phyloP scores from a whole-genome alignment of 2,797 vertebrate species.

The Crypturellus tataupa region DNA sequence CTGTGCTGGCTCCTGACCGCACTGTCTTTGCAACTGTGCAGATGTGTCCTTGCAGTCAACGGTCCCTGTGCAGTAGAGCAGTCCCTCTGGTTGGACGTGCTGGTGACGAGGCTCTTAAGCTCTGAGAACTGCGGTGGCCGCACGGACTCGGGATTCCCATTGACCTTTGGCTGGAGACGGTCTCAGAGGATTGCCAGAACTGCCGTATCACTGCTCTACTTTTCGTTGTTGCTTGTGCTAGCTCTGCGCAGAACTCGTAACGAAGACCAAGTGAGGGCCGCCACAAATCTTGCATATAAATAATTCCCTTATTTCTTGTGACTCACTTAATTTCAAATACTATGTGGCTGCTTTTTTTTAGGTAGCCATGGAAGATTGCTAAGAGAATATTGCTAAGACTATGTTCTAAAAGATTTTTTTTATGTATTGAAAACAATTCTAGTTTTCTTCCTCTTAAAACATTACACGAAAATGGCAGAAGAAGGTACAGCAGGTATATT shows the following conservation, averaged over 20 bases:
- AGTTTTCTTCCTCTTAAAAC: neutral
- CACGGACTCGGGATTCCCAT: neutral
- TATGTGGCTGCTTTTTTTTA: neutral
- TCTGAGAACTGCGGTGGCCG: neutral
- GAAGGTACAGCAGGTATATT: neutral
- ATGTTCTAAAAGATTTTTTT: neutral
- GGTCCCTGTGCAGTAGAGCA: neutral
- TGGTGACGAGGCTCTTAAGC: neutral
- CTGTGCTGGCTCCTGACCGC: neutral
- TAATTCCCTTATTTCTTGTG: neutral
- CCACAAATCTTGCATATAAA: neutral
- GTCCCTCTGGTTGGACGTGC: neutral
- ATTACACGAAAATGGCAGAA: neutral
- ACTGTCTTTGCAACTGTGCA: neutral
- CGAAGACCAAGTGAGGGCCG: neutral
- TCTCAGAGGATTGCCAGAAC: neutral
- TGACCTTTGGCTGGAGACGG: too few species aligned
- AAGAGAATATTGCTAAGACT: neutral
- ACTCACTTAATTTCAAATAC: neutral
- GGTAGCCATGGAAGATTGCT: neutral
- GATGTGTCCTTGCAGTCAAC: neutral
- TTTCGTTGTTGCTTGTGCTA: too few species aligned
- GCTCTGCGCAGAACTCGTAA: neutral
- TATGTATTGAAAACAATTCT: neutral
- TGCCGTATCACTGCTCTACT: neutral